Percentiles rank a stretch among this genome's conserved stretches.
Conservation (phyloP, 2,888 invertebrate genomes). For the Caenorhabditis afra region DNA sequence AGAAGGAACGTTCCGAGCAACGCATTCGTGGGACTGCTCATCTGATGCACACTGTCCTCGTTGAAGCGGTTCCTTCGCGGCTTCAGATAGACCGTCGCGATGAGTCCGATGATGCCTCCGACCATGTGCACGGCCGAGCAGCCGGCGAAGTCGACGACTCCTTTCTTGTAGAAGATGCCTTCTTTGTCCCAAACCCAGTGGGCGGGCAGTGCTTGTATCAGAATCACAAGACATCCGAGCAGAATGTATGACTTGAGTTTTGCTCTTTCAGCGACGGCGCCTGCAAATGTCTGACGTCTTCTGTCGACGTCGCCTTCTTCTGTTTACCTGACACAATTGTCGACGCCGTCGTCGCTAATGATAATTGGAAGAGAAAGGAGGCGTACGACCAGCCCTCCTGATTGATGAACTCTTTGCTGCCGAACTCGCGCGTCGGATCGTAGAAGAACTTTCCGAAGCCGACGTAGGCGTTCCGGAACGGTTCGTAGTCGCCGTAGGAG, state of each 20-base stretch:
- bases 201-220: constrained; percentile 81
- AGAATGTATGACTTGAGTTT: constrained; percentile 78
- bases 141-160: constrained; percentile 80
- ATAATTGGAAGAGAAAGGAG: constrained; percentile 77
- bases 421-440: constrained; percentile 71
- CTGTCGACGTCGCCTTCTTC: not conserved
- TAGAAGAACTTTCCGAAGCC: constrained; percentile 78
- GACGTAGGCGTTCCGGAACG: constrained; percentile 73
- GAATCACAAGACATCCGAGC: constrained; percentile 73
- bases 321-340: constrained; percentile 78
- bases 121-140: constrained; percentile 81
- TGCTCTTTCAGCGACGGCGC: constrained; percentile 79
- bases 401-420: constrained; percentile 57
- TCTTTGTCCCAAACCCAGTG: constrained; percentile 82
- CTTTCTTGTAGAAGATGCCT: constrained; percentile 78
- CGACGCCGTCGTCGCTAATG: constrained; percentile 78
- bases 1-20: constrained; percentile 77
- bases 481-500: constrained; percentile 72
- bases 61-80: constrained; percentile 74
- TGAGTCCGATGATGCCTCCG: constrained; percentile 76
- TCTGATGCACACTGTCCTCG: constrained; percentile 71
- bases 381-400: constrained; percentile 79
- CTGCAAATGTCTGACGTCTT: constrained; percentile 53
- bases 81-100: constrained; percentile 76
- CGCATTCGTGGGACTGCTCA: constrained; percentile 76